Evolutionary conservation across 2,797 vertebrate species (phyloP), one percentile per base, ranked within the genome.

Genomic region (Peromyscus attwateri): DNA sequence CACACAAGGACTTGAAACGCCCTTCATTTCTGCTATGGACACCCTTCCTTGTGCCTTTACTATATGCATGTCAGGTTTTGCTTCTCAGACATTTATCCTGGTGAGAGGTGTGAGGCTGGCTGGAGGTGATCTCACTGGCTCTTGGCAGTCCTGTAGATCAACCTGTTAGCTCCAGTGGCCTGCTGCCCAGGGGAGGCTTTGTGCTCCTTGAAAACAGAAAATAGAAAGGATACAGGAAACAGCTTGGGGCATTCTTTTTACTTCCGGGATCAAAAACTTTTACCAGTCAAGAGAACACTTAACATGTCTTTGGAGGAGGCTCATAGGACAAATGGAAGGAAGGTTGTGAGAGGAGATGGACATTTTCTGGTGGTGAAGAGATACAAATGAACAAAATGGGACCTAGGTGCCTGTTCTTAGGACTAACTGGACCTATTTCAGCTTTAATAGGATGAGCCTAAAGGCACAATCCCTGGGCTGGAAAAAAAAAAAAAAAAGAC

Each of bases 241-340:
- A 77, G 52, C 1, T 40, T 52, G n/a, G 37, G 31, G 76, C 49
- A 19, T 91, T 82, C 27, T 37, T 40, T 68, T 68, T 46, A 62
- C 82, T 77, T 49, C 57, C 52, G 57, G 46, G 68, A 37, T 81
- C 55, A 62, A 85, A 62, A 46, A 81, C 27, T 29, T 68, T 95
- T 90, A 70, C 49, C 31, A 73, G 29, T 46, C 43, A 76, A n/a
- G 21, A 46, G 76, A 40, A 49, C 19, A 37, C 43, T 46, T 87
- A n/a, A 16, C 71, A 75, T 9, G 52, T 52, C 79, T 96, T 87
- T 52, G 34, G 93, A 94, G 49, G 70, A 85, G 19, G 6, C 25
- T 92, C n/a, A 12, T 49, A 93, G 17, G 17, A 16, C 73, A 62
- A 27, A 87, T 25, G 29, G 29, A 6, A 75, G 49, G 49, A 79